Evolutionary conservation across 30 jellyfish, hydroid and myxozoan genomes (phyloP), one percentile per base, ranked within the genome.

Genomic region (Rhopilema esculentum): DNA sequence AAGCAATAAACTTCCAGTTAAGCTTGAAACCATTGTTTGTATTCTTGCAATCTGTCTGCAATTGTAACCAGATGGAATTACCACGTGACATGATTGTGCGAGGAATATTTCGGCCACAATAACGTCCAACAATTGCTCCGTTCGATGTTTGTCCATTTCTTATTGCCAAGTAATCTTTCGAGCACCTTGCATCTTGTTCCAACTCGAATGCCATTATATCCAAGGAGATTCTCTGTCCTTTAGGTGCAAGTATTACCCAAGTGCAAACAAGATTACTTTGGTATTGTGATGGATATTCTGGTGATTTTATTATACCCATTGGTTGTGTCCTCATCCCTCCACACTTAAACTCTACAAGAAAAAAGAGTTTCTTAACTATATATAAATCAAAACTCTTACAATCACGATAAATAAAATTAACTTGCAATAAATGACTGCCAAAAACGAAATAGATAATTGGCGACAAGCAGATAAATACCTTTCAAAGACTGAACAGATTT

Each of bases 171-270:
- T 88, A 86, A 68, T 91, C 98, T 29, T 75, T 53, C 16, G 89
- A 50, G 76, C 98, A 91, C 32, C 82, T 82, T 4, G 64, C 49
- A 8, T 51, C 84, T 9, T 63, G 91, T 69, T 73, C 91, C 53
- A 85, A 30, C n/a, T 79, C 86, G 33, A 92, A 71, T 20, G 30
- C 64, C 25, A 64, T 27, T 79, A 86, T 22, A 16, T 61, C 84
- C 66, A 82, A 40, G 4, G 91, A 40, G 28, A 90, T 53, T 49
- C 32, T 75, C 18, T 76, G 67, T 27, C 84, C 84, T 21, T 57
- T 77, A 17, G 95, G 93, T 17, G 92, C 96, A 20, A 53, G 63
- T 24, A 92, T 27, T 18, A 78, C 67, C 98, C 98, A 92, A 25
- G 90, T 76, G 67, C 95, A 83, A 23, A 73, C 65, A 0, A 52